Base-by-base conservation (phyloP, 2,888 invertebrate genomes). In the Lasioglossum figueresi region DNA sequence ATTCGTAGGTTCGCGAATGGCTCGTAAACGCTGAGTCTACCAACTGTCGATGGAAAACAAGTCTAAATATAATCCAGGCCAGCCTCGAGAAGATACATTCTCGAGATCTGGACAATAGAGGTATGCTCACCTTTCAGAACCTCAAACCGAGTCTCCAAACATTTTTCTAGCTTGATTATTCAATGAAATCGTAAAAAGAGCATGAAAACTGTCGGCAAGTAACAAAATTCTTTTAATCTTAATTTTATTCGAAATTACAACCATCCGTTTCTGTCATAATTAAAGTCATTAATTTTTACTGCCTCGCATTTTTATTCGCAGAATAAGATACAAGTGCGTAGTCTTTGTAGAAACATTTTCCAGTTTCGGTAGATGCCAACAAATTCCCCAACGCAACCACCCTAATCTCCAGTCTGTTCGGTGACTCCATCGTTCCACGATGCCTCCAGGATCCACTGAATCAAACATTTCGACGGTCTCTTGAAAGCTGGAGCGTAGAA, bases 31-130 rank as follows among this genome's bases (percentile, higher is more conserved):
- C 91, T 88, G 91, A 91, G 89, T 81, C 90, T 90, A 93, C 92
- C 94, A 93, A 93, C 94, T 95, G 94, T 94, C 93, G 94, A 94
- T 94, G 92, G 92, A 92, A 93, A 94, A 93, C 93, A 91, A 90
- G 89, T 92, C 94, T 94, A 94, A 92, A 92, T 93, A 93, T 94
- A 94, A 93, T 73, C 81, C 87, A 86, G 83, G 83, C 88, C 68
- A 40, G 68, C 40, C 34, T 34, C 43, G 83, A 73, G 76, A 34
- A 48, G 82, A 76, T 56, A 45, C 83, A 84, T 86, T 68, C 82
- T 43, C 80, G 27, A 72, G 70, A 56, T 81, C 71, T 87, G 82
- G 84, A 89, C 88, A 89, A 89, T 89, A 79, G 83, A 78, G 43
- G 34, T 68, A 68, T 76, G 84, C 72, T 63, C 56, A 80, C 73